Evolutionary conservation across 2,113 vertebrate genomes (phyloP), one percentile per base, ranked within the genome.

Genomic region (Dromaius novaehollandiae): DNA sequence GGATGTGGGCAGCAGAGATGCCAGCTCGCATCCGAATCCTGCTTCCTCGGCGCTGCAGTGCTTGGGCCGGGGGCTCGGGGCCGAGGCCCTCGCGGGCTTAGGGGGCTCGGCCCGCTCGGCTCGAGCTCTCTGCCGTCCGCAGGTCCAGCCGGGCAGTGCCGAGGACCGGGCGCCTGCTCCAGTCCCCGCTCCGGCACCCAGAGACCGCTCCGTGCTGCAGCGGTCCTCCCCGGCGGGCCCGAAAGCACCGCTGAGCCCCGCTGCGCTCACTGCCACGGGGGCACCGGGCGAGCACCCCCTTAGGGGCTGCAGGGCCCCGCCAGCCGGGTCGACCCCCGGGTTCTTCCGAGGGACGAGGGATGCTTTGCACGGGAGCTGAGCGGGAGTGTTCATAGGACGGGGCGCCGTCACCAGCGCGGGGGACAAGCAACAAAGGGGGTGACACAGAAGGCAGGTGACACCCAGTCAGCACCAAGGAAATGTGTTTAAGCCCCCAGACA

Each of bases 91-190:
- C 42, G 42, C 9, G 3, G 6, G 17, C 34, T 88, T 36, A 7
- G 26, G 0, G 8, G 16, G 8, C 34, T 26, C 79, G 6, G 11
- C 55, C 42, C 64, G 13, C 18, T 30, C 1, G 5, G 24, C 30
- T 69, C 9, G 9, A 69, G 60, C 61, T 79, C 75, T 63, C 34
- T 56, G 40, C 24, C 74, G 56, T 6, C 60, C 38, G 16, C 9
- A 32, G 44, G 28, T 63, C 48, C 25, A 38, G 0, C n/a, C 16
- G 36, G 7, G 2, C 3, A 3, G 16, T 16, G 10, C 9, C 50
- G 46, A 46, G 76, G 50, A 61, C 5, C 30, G 55, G 42, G 42
- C 24, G 17, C 24, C 83, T 65, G 46, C 86, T 83, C 50, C 53
- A 87, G 20, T 3, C 48, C 48, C 40, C 53, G 24, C 60, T 89